Conservation (phyloP, 2,888 invertebrate genomes). For the Hoplodrina ambigua region DNA sequence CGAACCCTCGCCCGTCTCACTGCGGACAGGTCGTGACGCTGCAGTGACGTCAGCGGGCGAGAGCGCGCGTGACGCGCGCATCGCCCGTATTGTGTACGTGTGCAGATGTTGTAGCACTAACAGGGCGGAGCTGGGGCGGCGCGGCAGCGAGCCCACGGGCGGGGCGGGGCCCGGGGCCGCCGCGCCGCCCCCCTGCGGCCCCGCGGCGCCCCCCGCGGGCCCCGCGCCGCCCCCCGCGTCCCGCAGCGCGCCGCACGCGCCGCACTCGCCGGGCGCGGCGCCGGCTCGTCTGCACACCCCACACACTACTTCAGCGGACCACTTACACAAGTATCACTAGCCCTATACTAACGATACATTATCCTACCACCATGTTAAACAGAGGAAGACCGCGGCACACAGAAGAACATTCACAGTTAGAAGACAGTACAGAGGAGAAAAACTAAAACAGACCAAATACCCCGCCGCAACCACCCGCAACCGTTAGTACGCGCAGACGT, state of each 20-base stretch:
- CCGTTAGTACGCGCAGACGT: slow-evolving; percentile 67
- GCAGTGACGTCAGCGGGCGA: background rate
- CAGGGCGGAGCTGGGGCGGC: slow-evolving; percentile 80
- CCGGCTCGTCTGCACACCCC: slow-evolving; percentile 63
- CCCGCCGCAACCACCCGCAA: slow-evolving; percentile 63
- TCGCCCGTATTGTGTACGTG: slow-evolving; percentile 42
- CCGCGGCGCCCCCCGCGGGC: slow-evolving; percentile 8
- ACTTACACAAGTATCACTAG: slow-evolving; percentile 16
- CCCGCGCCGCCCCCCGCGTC: slow-evolving; percentile 49
- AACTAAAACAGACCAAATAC: slow-evolving; percentile 53
- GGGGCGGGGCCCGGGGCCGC: slow-evolving; percentile 20
- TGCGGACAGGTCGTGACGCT: no score
- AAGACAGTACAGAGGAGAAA: slow-evolving; percentile 56
- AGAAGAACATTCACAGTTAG: slow-evolving; percentile 53
- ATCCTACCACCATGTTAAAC: slow-evolving; percentile 27
- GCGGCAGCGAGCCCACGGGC: slow-evolving; percentile 75
- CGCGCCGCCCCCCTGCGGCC: slow-evolving; percentile 10
- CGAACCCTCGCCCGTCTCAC: background rate
- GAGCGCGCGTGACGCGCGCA: slow-evolving; percentile 30
- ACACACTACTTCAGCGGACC: slow-evolving; percentile 21
- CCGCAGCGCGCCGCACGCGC: slow-evolving; percentile 52
- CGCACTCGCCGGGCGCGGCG: slow-evolving; percentile 50
- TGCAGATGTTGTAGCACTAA: slow-evolving; percentile 64
- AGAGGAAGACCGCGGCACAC: slow-evolving; percentile 47
- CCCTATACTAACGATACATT: background rate